Percentiles rank a stretch among this genome's conserved stretches.
These are phyloP conservation scores for Heteromyza rotundicornis DNA, from an alignment of 2,888 invertebrate species.

Conservation along the genomic window DNA sequence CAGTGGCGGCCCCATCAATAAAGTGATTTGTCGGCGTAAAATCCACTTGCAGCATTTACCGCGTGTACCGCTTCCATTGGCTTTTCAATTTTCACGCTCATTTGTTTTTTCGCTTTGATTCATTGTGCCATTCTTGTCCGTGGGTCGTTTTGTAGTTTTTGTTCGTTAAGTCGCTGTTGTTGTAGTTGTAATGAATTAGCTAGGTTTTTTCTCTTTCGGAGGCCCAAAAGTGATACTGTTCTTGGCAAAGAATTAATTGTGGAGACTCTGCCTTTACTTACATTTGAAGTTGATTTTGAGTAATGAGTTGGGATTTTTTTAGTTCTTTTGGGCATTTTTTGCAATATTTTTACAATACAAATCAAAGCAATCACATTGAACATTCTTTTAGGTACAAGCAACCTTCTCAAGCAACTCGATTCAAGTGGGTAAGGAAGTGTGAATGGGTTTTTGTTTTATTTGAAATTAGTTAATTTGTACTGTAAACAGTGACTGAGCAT, in stretches of 20 bases:
- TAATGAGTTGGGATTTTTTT: background rate
- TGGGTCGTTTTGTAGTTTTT: background rate
- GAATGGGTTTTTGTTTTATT: no score
- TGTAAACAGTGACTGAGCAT: no score
- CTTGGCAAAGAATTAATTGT: background rate
- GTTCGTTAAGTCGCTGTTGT: background rate
- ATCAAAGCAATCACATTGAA: no score
- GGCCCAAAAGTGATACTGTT: background rate
- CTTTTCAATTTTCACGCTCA: slow-evolving; percentile 9
- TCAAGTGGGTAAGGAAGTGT: no score
- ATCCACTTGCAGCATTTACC: background rate
- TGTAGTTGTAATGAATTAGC: background rate
- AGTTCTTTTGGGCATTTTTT: background rate
- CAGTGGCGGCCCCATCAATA: background rate
- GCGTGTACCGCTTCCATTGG: background rate
- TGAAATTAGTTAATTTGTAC: no score
- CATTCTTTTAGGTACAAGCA: no score
- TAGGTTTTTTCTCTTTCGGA: background rate
- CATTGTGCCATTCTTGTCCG: background rate
- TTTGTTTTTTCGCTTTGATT: background rate
- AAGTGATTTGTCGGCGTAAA: background rate
- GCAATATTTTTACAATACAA: no score
- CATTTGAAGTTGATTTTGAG: background rate
- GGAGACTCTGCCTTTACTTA: background rate
- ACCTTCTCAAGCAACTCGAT: no score